Evolutionary conservation across 2,113 vertebrate species (phyloP).

Genomic region (Mormyrus iriodes): DNA sequence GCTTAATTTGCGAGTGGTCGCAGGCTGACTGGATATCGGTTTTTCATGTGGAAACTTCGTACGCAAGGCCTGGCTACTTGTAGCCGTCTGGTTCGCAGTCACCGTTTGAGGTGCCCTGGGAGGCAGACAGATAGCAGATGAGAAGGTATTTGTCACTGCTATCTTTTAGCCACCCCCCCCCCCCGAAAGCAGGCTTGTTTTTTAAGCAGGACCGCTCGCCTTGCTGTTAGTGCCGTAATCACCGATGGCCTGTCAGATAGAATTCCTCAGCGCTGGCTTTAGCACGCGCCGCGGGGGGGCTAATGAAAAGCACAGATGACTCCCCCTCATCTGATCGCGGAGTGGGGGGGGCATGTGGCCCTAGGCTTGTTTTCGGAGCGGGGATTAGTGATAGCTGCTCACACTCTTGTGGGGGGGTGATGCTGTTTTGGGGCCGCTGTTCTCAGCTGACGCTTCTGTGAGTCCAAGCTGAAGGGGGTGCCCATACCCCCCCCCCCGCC

Average conservation of each 20-base stretch:
- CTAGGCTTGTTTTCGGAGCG: not conserved
- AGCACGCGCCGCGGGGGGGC: not conserved
- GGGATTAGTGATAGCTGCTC: not conserved
- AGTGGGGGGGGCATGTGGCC: not conserved
- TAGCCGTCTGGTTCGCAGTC: not conserved
- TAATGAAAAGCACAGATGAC: not conserved
- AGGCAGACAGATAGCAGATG: not conserved
- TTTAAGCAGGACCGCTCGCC: not conserved
- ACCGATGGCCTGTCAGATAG: not conserved
- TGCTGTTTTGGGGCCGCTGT: not conserved
- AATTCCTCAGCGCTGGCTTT: not conserved
- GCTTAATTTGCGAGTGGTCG: not conserved
- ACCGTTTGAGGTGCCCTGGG: not conserved
- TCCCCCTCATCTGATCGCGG: not conserved
- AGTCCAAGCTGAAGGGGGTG: not conserved
- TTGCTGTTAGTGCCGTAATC: not conserved
- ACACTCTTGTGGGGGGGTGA: not conserved
- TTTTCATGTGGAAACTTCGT: conserved; percentile 7
- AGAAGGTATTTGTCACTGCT: not conserved
- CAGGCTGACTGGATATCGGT: not conserved
- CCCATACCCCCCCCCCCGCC: not conserved
- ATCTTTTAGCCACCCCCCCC: not conserved
- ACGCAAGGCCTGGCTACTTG: not conserved
- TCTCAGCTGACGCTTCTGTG: not conserved
- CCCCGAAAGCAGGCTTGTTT: not conserved